Evolutionary conservation across 1,140 invertebrate genomes (phyloP).

Genomic region (Gryon sp.): DNA sequence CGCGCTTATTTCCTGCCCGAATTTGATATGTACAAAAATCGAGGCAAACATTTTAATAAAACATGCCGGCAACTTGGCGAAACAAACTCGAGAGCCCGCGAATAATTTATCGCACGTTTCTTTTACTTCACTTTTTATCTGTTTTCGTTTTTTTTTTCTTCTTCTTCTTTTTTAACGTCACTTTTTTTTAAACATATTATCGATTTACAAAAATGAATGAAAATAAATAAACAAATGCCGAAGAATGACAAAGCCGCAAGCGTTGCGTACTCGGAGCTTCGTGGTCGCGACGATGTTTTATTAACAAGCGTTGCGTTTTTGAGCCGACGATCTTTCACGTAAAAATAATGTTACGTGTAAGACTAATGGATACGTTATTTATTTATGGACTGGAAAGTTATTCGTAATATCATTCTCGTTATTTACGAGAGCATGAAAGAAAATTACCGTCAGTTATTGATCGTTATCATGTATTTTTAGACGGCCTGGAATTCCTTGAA

Average conservation of each 20-base stretch:
- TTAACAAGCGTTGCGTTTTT: conserved; percentile 52
- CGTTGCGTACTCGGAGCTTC: conserved; percentile 23
- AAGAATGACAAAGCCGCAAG: conserved; percentile 49
- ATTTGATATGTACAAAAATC: conserved; percentile 46
- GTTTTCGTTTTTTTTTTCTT: no score
- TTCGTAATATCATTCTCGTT: conserved; percentile 61
- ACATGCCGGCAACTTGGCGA: conserved; percentile 43
- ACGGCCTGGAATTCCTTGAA: conserved; percentile 59
- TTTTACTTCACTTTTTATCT: no score
- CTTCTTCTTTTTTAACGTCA: no score
- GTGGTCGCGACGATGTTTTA: conserved; percentile 46
- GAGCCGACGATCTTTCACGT: conserved; percentile 31
- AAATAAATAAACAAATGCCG: conserved; percentile 48
- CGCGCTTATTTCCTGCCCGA: conserved; percentile 28
- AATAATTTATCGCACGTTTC: conserved; percentile 39
- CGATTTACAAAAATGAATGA: conserved; percentile 34
- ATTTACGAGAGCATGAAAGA: conserved; percentile 53
- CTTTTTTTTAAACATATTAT: conserved; percentile 18
- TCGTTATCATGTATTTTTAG: conserved; percentile 64
- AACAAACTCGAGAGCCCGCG: conserved; percentile 34
- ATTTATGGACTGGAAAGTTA: conserved; percentile 55
- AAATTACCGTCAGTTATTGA: conserved; percentile 60
- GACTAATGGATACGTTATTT: conserved; percentile 56
- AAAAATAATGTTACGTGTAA: conserved; percentile 58
- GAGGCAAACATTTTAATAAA: conserved; percentile 48